A percentile compares a stretch with the other conserved stretches of the same genome.
Conservation (phyloP, 1,140 invertebrate genomes). For the Drosophila lacteicornis region DNA sequence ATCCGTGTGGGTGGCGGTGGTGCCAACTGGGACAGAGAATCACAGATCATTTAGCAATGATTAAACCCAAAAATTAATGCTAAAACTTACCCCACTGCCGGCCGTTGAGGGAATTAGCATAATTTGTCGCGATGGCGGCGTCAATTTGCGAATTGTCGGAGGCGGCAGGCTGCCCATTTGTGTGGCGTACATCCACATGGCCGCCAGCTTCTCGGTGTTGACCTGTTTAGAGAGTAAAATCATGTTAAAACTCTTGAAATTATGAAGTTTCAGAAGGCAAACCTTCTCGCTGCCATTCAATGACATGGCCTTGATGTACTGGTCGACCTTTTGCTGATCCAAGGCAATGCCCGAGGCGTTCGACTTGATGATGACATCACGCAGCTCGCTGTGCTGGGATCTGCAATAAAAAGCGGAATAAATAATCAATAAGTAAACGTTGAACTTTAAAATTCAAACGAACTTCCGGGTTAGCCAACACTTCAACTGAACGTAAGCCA, state of each 20-base stretch:
- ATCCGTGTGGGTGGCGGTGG: slow-evolving; percentile 64
- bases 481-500: background rate
- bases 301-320: slow-evolving; percentile 81
- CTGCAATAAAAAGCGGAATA: slow-evolving; percentile 39
- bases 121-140: slow-evolving; percentile 60
- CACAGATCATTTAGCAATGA: background rate
- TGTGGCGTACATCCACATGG: slow-evolving; percentile 80
- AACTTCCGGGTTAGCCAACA: background rate
- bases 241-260: background rate
- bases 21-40: slow-evolving; percentile 18
- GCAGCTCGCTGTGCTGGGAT: slow-evolving; percentile 62
- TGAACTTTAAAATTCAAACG: background rate
- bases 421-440: background rate
- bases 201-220: slow-evolving; percentile 74
- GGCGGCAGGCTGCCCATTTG: slow-evolving; percentile 71
- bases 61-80: background rate
- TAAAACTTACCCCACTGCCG: slow-evolving; percentile 58
- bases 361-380: slow-evolving; percentile 76
- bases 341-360: slow-evolving; percentile 63
- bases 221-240: slow-evolving; percentile 14
- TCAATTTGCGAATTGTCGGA: slow-evolving; percentile 59
- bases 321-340: slow-evolving; percentile 77
- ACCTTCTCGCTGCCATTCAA: slow-evolving; percentile 75
- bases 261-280: background rate
- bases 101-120: slow-evolving; percentile 75